Evolutionary conservation across 2,888 invertebrate species (phyloP), one percentile per base, ranked within the genome.

Genomic region (Spicauda simplicius): DNA sequence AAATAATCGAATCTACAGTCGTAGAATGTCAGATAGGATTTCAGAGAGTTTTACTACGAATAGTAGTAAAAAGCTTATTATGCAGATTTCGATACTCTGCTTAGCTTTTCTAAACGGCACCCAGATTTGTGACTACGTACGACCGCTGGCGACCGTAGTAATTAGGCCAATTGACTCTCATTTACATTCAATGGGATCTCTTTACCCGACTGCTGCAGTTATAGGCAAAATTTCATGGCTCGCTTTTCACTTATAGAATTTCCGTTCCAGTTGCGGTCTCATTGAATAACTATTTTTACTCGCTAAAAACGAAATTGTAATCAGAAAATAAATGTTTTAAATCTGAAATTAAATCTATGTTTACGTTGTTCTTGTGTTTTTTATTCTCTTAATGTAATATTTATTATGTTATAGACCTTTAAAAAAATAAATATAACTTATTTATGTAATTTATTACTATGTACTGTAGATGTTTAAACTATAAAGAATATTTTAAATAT

Each of bases 111-210:
- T 53, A 64, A 59, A 33, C 30, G 54, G 25, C 53, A n/a, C 37
- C n/a, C 63, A 50, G 63, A 65, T 65, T 65, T 53, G 53, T 54
- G 53, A 30, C 33, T 57, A 62, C 52, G 53, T 41, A 18, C 57
- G 19, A 33, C 68, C 30, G 58, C 41, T 59, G 37, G 61, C 63
- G 65, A 62, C 54, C 61, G 68, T 50, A 48, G 66, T 74, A 71
- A 73, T 74, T 71, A 68, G 71, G 62, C 68, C 71, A 69, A 71
- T 74, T 70, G 68, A 66, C 56, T 61, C 71, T 71, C 70, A 70
- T 71, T 72, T 71, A 71, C 64, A 70, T 69, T 71, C 69, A 73
- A 63, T 66, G 70, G 65, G 59, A 68, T 60, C 59, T 66, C 64
- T 71, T 50, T 33, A 50, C 62, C 62, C 54, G 62, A 67, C 64